Percentiles rank a stretch among this genome's conserved stretches.
Conservation (phyloP, 92 coral and sea anemone species). For the Virgularia gustaviana region DNA sequence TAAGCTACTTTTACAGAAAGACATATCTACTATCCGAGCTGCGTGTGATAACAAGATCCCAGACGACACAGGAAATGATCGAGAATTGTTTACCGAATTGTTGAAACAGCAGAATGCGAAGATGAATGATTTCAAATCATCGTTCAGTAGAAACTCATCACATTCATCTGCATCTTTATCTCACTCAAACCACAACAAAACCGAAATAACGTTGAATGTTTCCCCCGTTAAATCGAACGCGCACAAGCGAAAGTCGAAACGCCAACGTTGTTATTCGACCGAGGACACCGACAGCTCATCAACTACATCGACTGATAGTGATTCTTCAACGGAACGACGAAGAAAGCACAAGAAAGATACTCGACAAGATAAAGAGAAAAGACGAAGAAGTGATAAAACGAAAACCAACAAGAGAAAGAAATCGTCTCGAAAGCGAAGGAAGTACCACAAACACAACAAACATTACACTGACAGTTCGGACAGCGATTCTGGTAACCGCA, state of each 20-base stretch:
- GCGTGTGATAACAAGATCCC: conserved; percentile 52
- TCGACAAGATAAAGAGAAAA: too few relatives aligned
- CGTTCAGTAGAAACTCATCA: conserved; percentile 28
- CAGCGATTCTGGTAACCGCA: background rate
- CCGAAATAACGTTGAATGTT: background rate
- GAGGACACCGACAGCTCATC: background rate
- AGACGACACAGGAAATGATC: conserved; percentile 9
- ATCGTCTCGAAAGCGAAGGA: background rate
- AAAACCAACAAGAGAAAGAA: background rate
- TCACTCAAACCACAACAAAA: background rate
- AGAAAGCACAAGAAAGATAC: background rate
- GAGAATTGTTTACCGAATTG: conserved; percentile 25
- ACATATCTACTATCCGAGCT: conserved; percentile 47
- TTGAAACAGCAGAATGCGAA: conserved; percentile 27
- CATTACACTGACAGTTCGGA: background rate
- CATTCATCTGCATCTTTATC: background rate
- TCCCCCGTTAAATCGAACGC: background rate
- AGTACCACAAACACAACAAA: too few relatives aligned
- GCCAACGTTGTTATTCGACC: background rate
- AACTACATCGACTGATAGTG: background rate
- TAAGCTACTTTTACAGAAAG: conserved; percentile 43
- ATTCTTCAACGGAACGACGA: background rate
- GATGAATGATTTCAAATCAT: conserved; percentile 32
- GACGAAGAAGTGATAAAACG: conserved; percentile 1
- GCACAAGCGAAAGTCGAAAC: conserved; percentile 4